phyloP scores from a whole-genome alignment of 2,797 vertebrate genomes.

The Lacerta bilineata region DNA sequence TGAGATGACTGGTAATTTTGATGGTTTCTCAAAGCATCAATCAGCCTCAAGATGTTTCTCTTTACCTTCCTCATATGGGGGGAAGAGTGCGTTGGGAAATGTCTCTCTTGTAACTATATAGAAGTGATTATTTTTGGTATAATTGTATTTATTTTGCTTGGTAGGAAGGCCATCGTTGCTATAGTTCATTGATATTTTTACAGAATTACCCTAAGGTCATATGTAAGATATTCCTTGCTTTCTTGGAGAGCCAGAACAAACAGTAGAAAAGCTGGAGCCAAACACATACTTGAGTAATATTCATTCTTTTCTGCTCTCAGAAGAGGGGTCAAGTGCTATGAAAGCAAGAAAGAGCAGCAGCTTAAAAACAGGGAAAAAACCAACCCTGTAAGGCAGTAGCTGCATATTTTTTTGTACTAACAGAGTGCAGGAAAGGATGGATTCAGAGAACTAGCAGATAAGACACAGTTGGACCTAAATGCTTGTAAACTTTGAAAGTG shows the following conservation, averaged over 20 bases:
- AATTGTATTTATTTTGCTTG: slow-evolving; percentile 80
- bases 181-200: slow-evolving; percentile 81
- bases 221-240: slow-evolving; percentile 75
- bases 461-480: slow-evolving; percentile 47
- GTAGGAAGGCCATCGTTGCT: slow-evolving; percentile 80
- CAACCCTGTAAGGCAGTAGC: slow-evolving; percentile 59
- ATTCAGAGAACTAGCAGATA: slow-evolving; percentile 25
- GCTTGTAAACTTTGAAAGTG: slow-evolving; percentile 43
- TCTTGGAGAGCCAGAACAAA: slow-evolving; percentile 80
- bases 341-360: slow-evolving; percentile 70
- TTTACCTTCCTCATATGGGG: slow-evolving; percentile 54
- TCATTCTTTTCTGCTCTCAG: slow-evolving; percentile 73
- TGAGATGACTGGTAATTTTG: slow-evolving; percentile 78
- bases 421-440: slow-evolving; percentile 44
- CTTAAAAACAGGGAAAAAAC: slow-evolving; percentile 12
- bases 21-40: slow-evolving; percentile 75
- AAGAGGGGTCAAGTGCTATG: slow-evolving; percentile 73
- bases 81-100: slow-evolving; percentile 64
- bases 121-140: slow-evolving; percentile 74
- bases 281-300: slow-evolving; percentile 66
- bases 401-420: slow-evolving; percentile 74
- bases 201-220: slow-evolving; percentile 81
- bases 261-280: slow-evolving; percentile 77
- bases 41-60: slow-evolving; percentile 75
- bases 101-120: slow-evolving; percentile 67